These are phyloP conservation scores for Drosophila oshimai DNA, from an alignment of 1,140 invertebrate genomes.

Conservation along the genomic window DNA sequence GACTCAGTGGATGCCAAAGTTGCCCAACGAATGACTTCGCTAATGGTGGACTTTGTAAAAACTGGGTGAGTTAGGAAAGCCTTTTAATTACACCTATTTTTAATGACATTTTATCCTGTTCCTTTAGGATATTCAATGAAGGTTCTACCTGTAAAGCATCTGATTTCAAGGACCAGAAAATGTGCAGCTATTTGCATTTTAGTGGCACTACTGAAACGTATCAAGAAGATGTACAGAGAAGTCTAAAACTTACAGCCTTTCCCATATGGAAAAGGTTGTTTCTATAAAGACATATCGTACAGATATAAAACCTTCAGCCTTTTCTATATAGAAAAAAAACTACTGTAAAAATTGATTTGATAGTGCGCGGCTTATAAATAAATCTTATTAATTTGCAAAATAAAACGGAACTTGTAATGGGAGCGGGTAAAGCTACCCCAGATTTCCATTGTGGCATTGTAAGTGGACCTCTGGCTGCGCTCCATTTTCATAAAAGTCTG, in stretches of 20 bases:
- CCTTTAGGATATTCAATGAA: background rate
- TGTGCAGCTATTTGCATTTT: slow-evolving; percentile 43
- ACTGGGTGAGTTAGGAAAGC: slow-evolving; percentile 32
- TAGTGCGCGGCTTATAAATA: background rate
- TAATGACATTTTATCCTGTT: background rate
- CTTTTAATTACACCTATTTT: slow-evolving; percentile 1
- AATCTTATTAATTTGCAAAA: background rate
- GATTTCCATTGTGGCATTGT: background rate
- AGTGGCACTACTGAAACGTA: slow-evolving; percentile 1
- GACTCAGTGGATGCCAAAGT: slow-evolving; percentile 37
- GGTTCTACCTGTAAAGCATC: slow-evolving; percentile 4
- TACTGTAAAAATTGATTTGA: background rate
- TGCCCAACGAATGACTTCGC: slow-evolving; percentile 12
- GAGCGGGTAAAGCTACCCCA: background rate
- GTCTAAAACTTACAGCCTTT: slow-evolving; percentile 8
- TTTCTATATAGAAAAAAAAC: no score
- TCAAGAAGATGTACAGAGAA: slow-evolving; percentile 13
- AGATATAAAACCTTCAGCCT: no score
- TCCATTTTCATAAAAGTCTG: slow-evolving; percentile 3
- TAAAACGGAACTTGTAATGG: slow-evolving; percentile 3
- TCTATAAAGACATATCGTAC: slow-evolving; percentile 1
- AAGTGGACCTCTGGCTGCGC: background rate
- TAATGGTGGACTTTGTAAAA: slow-evolving; percentile 45
- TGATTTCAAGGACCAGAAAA: slow-evolving; percentile 16
- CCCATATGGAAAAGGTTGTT: slow-evolving; percentile 43